Evolutionary conservation across 2,797 vertebrate species (phyloP).

Genomic region (Percopsis omiscomaycus): DNA sequence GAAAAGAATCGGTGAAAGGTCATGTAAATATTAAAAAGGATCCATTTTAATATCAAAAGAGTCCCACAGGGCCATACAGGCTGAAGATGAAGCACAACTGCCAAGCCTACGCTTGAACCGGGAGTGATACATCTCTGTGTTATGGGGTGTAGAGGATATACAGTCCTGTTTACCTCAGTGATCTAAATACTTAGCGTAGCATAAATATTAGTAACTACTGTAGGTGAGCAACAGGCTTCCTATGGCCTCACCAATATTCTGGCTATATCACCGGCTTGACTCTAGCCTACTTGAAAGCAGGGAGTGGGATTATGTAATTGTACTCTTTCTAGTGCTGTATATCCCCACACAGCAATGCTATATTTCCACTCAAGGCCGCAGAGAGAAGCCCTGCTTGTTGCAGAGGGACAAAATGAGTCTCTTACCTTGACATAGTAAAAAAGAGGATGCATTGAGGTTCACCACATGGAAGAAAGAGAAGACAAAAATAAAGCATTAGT

Average conservation of each 20-base stretch:
- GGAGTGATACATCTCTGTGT: too few species aligned
- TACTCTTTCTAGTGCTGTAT: background rate
- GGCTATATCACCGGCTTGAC: conserved; percentile 3
- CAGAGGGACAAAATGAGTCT: conserved; percentile 21
- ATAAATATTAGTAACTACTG: too few species aligned
- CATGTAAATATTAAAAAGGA: too few species aligned
- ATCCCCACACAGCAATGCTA: background rate
- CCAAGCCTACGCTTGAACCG: too few species aligned
- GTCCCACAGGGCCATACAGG: too few species aligned
- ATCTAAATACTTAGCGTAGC: too few species aligned
- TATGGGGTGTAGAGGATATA: too few species aligned
- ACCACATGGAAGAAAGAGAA: conserved; percentile 25
- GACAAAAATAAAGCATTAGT: conserved; percentile 31
- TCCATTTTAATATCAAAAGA: too few species aligned
- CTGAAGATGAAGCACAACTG: too few species aligned
- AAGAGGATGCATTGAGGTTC: conserved; percentile 18
- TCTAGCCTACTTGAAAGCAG: conserved; percentile 1
- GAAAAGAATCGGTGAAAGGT: too few species aligned
- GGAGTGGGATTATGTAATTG: background rate
- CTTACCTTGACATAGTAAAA: conserved; percentile 69
- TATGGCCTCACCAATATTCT: background rate
- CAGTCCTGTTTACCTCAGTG: too few species aligned
- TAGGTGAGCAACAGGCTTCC: too few species aligned
- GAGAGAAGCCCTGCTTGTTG: conserved; percentile 2
- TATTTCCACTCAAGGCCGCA: background rate